Evolutionary conservation across 2,797 vertebrate genomes (phyloP), one percentile per base, ranked within the genome.

Genomic region (Oreonectes daqikongensis): DNA sequence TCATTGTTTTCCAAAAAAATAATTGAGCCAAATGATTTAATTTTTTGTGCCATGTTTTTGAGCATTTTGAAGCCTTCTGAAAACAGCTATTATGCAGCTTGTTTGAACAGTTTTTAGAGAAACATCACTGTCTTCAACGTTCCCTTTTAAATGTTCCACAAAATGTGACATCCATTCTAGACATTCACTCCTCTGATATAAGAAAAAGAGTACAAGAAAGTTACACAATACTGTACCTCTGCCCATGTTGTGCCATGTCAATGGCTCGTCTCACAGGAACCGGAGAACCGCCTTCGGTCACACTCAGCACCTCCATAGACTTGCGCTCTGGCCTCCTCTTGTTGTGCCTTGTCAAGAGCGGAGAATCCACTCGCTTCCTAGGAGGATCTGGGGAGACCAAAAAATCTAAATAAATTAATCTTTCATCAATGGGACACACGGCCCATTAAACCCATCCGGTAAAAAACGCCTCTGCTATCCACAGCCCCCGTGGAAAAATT

Each of bases 241-340:
- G 97, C 69, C 97, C 94, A 14, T 99, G 97, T 15, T 96, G 95
- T 20, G 96, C 94, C 96, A 99, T 97, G 93, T 99, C 97, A 57
- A 99, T 94, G 85, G 97, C 93, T 74, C 97, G 92, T 53, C 97
- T 92, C 3, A 96, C 96, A 1, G 96, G 97, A 17, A 99, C 96
- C 0, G 97, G 97, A 17, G 97, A 99, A 5, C 97, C 97, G 0
- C 97, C 97, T 11, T 99, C 97, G 0, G 96, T 99, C 82, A 98
- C 95, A 0, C 95, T 96, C 81, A 99, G 94, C 76, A 99, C 97
- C 90, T 99, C 97, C 97, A 99, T 99, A 9, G 96, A 98, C 88
- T 99, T 99, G 85, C 97, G 93, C 81, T 99, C 97, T 0, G 97
- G 97, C 69, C 97, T 92, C 85, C 97, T 87, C 88, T 99, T 99